Conservation (phyloP, 23 tunicate species). For the Ciona savignyi region DNA sequence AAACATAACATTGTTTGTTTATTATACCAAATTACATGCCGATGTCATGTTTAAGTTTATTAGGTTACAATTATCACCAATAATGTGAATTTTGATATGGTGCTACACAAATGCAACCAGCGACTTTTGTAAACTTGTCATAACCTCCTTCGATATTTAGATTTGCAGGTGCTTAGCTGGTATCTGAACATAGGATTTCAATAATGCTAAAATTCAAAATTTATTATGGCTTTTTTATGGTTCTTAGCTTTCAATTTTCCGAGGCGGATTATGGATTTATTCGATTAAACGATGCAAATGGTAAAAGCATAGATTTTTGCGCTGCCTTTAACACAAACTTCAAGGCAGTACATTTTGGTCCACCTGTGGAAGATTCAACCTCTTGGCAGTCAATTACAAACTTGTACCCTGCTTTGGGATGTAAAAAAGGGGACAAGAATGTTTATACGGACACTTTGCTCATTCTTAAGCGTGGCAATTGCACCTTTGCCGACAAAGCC, state of each 20-base stretch:
- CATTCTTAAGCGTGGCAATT: conserved; percentile 66
- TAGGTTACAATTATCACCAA: too few relatives aligned
- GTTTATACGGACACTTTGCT: conserved; percentile 25
- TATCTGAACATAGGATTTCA: too few relatives aligned
- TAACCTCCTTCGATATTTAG: too few relatives aligned
- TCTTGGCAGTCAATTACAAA: conserved; percentile 26
- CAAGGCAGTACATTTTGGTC: neutral
- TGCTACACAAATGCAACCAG: too few relatives aligned
- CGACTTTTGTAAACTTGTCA: too few relatives aligned
- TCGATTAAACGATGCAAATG: conserved; percentile 5
- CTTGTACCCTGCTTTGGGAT: conserved; percentile 54
- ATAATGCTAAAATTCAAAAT: neutral
- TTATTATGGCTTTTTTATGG: neutral
- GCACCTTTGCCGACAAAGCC: conserved; percentile 66
- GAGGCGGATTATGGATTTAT: conserved; percentile 20
- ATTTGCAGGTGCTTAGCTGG: too few relatives aligned
- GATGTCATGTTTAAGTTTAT: too few relatives aligned
- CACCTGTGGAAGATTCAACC: neutral
- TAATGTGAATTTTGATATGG: too few relatives aligned
- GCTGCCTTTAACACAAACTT: conserved; percentile 25
- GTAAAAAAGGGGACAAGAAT: conserved; percentile 2
- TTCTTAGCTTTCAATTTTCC: neutral
- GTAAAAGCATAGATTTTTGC: conserved; percentile 5
- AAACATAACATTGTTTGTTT: too few relatives aligned
- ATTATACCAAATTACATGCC: too few relatives aligned